Conservation (phyloP, 1,140 invertebrate species). For the Telenomus remus region DNA sequence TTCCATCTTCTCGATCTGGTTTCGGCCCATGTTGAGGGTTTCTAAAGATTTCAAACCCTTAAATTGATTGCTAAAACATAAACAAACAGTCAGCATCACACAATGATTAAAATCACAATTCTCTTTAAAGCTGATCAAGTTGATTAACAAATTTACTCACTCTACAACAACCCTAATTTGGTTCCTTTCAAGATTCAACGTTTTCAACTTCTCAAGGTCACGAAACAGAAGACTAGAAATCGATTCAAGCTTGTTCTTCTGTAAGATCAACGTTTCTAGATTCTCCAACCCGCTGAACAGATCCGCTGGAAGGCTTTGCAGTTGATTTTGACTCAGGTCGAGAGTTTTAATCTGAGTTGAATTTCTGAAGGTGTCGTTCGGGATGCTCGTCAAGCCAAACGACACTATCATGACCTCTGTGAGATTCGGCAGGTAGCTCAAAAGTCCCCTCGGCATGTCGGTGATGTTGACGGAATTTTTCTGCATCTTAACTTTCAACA, state of each 20-base stretch:
- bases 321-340: slow-evolving; percentile 42
- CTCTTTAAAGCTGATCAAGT: no score
- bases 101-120: no score
- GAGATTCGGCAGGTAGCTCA: slow-evolving; percentile 76
- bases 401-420: no score
- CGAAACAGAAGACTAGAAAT: slow-evolving; percentile 77
- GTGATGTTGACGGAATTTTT: slow-evolving; percentile 64
- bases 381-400: background rate
- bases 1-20: no score
- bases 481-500: slow-evolving; percentile 15
- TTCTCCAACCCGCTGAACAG: slow-evolving; percentile 78
- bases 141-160: slow-evolving; percentile 68
- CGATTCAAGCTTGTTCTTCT: slow-evolving; percentile 75
- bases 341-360: background rate
- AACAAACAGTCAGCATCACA: no score
- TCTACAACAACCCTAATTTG: slow-evolving; percentile 73
- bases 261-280: slow-evolving; percentile 76
- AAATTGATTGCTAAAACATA: no score
- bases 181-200: slow-evolving; percentile 77
- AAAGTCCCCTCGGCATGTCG: slow-evolving; percentile 76
- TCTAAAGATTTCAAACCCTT: no score
- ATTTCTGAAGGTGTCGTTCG: slow-evolving; percentile 11
- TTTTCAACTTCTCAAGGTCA: slow-evolving; percentile 73
- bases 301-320: slow-evolving; percentile 73
- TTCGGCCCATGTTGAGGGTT: no score